phyloP scores from a whole-genome alignment of 2,888 invertebrate genomes.

The Nomada hirtipes region DNA sequence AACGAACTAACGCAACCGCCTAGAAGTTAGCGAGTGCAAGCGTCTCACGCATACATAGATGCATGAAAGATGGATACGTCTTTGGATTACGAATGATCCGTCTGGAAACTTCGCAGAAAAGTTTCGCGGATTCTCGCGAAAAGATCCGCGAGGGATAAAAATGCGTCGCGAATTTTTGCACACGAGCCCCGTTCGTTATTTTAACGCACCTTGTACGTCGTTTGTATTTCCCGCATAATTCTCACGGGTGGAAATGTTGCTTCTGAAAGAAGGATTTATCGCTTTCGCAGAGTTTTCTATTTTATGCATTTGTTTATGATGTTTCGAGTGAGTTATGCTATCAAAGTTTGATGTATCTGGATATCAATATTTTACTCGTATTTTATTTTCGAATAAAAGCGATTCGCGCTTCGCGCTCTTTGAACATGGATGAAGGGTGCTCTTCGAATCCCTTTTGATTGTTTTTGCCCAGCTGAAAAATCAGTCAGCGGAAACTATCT shows the following conservation, averaged over 20 bases:
- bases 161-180: slow-evolving; percentile 38
- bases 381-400: neutral
- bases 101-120: slow-evolving; percentile 40
- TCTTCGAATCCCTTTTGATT: no score
- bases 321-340: no score
- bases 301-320: no score
- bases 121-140: slow-evolving; percentile 29
- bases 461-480: neutral
- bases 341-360: no score
- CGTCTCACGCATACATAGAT: slow-evolving; percentile 41
- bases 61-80: slow-evolving; percentile 38
- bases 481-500: neutral
- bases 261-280: neutral
- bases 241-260: no score
- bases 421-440: neutral
- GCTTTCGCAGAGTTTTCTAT: no score
- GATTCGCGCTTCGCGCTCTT: neutral
- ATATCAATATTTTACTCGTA: no score
- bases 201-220: slow-evolving; percentile 16
- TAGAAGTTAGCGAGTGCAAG: slow-evolving; percentile 42
- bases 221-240: neutral
- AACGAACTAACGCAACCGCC: slow-evolving; percentile 59
- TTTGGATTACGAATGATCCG: slow-evolving; percentile 56
- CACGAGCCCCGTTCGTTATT: slow-evolving; percentile 18
- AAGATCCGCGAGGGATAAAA: slow-evolving; percentile 30